These are phyloP conservation scores for silkworm (Bombyx mori) DNA, from an alignment of 1,140 invertebrate species.

Conservation along the genomic window ASM3026992v2 NC_085111.1:8909001-8909500, in stretches of 20 bases:
- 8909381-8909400: slow-evolving; percentile 68
- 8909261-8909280: slow-evolving; percentile 80
- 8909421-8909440: slow-evolving; percentile 65
- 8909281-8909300: slow-evolving; percentile 74
- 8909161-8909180: slow-evolving; percentile 55
- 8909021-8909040: too few relatives aligned
- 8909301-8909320: slow-evolving; percentile 65
- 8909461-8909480: slow-evolving; percentile 52
- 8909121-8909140: slow-evolving; percentile 63
- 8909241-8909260: slow-evolving; percentile 80
- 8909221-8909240: slow-evolving; percentile 70
- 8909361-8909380: slow-evolving; percentile 79
- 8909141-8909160: slow-evolving; percentile 64
- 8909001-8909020: too few relatives aligned
- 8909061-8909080: slow-evolving; percentile 41
- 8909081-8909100: slow-evolving; percentile 50
- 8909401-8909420: slow-evolving; percentile 56
- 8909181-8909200: slow-evolving; percentile 27
- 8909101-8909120: slow-evolving; percentile 53
- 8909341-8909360: slow-evolving; percentile 68
- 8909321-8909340: slow-evolving; percentile 66
- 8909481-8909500: slow-evolving; percentile 55
- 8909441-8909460: slow-evolving; percentile 57
- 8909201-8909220: slow-evolving; percentile 31
- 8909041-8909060: too few relatives aligned